Conservation (phyloP, 1,140 invertebrate genomes). For the Ceratitis capitata region DNA sequence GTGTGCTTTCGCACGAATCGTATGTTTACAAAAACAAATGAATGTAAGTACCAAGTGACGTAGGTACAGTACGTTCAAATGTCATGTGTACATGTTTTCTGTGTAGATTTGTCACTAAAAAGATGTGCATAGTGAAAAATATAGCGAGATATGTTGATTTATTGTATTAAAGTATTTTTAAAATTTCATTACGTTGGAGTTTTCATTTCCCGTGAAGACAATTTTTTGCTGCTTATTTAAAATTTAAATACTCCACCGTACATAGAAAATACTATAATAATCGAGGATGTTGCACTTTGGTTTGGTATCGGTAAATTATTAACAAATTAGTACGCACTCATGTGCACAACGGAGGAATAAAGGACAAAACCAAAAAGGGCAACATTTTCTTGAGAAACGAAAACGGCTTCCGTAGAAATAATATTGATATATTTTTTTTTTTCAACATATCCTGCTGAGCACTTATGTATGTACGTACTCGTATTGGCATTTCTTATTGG, state of each 20-base stretch:
- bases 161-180: background rate
- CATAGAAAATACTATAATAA: too few species aligned
- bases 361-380: too few species aligned
- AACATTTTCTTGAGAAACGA: too few species aligned
- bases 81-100: background rate
- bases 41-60: constrained; percentile 10
- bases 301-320: too few species aligned
- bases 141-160: background rate
- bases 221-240: too few species aligned
- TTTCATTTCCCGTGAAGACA: too few species aligned
- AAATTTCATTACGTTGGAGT: background rate
- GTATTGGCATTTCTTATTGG: background rate
- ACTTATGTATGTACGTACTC: background rate
- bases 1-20: background rate
- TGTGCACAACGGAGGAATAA: too few species aligned
- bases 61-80: background rate
- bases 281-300: too few species aligned
- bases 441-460: background rate
- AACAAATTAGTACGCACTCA: too few species aligned
- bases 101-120: background rate
- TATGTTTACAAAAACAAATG: background rate
- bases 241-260: too few species aligned
- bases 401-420: too few species aligned
- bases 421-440: too few species aligned
- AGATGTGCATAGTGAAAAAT: background rate